Conservation (phyloP, 2,113 vertebrate species). For the Ochotona princeps region DNA sequence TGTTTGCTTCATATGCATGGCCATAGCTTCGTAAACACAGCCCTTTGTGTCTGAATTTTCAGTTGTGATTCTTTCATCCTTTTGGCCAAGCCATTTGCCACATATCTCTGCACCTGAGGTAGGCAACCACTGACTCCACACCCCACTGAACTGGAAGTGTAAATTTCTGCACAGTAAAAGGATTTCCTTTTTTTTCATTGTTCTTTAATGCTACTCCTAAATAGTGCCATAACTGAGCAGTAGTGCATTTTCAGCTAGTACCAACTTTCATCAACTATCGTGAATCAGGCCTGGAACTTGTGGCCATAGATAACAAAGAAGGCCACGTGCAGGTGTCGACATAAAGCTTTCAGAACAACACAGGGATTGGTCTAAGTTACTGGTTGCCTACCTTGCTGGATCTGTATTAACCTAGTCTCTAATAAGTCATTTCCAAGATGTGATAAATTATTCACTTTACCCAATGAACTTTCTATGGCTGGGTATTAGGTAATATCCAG, state of each 20-base stretch:
- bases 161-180: not conserved
- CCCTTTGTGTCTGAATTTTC: not conserved
- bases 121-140: not conserved
- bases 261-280: no score
- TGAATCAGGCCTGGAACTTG: no score
- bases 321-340: not conserved
- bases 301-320: not conserved
- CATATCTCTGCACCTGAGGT: not conserved
- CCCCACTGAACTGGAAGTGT: not conserved
- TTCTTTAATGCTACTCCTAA: not conserved
- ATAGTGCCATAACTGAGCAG: rapidly evolving
- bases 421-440: not conserved
- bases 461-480: not conserved
- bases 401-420: no score
- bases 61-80: not conserved
- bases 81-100: not conserved
- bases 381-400: not conserved
- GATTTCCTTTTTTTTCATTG: not conserved
- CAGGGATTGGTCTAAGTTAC: not conserved
- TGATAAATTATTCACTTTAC: not conserved
- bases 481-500: not conserved
- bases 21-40: not conserved
- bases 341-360: not conserved
- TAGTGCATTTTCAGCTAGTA: not conserved
- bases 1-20: not conserved